Conservation (phyloP, 2,888 invertebrate species). For the Spodoptera picta region DNA sequence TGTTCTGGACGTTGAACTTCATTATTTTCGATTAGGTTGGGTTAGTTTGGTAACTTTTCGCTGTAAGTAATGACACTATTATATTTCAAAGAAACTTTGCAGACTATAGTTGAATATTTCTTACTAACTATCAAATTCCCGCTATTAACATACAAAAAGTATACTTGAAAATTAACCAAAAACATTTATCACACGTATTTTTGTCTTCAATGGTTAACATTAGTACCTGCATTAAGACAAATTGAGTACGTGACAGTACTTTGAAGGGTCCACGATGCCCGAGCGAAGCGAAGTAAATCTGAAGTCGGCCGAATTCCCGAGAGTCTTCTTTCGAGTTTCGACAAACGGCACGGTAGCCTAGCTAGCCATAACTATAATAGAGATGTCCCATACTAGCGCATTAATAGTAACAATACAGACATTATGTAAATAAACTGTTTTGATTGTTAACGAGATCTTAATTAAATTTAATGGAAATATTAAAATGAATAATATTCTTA, state of each 20-base stretch:
- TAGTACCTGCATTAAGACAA: neutral
- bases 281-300: slow-evolving; percentile 71
- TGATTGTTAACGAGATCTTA: slow-evolving; percentile 8
- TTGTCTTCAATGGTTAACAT: no score
- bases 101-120: slow-evolving; percentile 6
- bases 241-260: slow-evolving; percentile 59
- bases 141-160: no score
- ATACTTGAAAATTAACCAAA: no score
- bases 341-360: slow-evolving; percentile 57
- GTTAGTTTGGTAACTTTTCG: slow-evolving; percentile 6
- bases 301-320: slow-evolving; percentile 70
- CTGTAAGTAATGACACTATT: slow-evolving; percentile 3
- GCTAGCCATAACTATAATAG: slow-evolving; percentile 46
- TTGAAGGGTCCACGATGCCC: slow-evolving; percentile 59
- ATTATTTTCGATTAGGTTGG: neutral
- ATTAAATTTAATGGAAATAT: neutral
- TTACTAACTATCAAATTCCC: neutral
- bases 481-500: neutral
- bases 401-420: slow-evolving; percentile 55
- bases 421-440: slow-evolving; percentile 23
- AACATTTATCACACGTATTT: no score
- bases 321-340: slow-evolving; percentile 71
- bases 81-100: slow-evolving; percentile 8
- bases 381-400: slow-evolving; percentile 50
- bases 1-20: slow-evolving; percentile 9